These are phyloP conservation scores for Colinus virginianus DNA, from an alignment of 2,113 vertebrate species.

Conservation along the genomic window DNA sequence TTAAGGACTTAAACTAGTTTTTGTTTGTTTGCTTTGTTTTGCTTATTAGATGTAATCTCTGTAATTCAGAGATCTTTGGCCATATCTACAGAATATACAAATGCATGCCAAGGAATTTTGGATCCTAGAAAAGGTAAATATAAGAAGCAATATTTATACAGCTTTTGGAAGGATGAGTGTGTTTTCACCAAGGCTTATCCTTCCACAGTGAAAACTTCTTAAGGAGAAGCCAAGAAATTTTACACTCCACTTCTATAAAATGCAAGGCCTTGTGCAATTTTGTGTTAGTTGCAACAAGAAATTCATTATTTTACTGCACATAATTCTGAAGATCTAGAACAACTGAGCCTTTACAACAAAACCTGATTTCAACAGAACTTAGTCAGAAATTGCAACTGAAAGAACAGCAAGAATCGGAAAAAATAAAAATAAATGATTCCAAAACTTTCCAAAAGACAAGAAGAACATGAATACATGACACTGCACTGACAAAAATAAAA, in stretches of 20 bases:
- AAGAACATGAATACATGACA: accelerated
- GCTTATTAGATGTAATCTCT: neutral
- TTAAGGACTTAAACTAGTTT: neutral
- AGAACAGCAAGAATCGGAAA: neutral
- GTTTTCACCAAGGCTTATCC: neutral
- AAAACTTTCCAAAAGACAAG: neutral
- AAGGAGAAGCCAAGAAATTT: neutral
- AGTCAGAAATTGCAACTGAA: neutral
- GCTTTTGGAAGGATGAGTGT: neutral
- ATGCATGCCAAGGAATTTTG: neutral
- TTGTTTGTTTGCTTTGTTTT: neutral
- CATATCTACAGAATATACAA: neutral
- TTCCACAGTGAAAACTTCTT: neutral
- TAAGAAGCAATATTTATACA: neutral
- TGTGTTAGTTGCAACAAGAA: neutral
- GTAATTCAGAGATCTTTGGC: neutral
- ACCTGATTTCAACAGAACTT: neutral
- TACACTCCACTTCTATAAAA: neutral
- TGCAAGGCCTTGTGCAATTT: neutral
- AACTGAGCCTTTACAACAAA: neutral
- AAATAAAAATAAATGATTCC: neutral
- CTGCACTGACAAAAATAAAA: neutral
- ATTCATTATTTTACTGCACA: neutral
- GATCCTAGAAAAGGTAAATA: neutral
- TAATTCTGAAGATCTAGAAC: neutral